phyloP scores from a whole-genome alignment of 2,797 vertebrate genomes.

The Myotis pilosus region DNA sequence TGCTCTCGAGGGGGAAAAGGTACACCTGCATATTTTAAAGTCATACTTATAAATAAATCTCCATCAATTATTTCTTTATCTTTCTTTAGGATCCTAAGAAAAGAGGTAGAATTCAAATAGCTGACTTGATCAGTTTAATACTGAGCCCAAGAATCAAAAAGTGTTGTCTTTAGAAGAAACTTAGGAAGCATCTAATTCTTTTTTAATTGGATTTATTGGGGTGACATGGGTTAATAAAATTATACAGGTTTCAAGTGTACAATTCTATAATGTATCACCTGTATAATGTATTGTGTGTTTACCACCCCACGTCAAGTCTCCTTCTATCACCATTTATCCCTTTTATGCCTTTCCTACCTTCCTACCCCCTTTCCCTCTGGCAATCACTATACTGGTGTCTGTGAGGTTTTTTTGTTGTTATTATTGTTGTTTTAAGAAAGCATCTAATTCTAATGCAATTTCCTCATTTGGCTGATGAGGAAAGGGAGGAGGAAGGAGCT shows the following conservation, averaged over 20 bases:
- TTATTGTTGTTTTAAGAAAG: not conserved
- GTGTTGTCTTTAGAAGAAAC: not conserved
- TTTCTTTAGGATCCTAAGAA: conserved; percentile 9
- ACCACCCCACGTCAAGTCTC: not conserved
- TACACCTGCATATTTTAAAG: not conserved
- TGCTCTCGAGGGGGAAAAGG: not conserved
- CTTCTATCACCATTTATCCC: not conserved
- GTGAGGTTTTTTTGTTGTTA: not conserved
- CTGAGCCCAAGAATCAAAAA: not conserved
- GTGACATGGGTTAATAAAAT: not conserved
- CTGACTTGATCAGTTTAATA: not conserved
- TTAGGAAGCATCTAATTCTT: not conserved
- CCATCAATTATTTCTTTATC: not conserved
- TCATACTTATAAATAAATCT: not conserved
- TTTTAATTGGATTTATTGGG: not conserved
- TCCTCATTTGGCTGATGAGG: not conserved
- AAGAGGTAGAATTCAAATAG: not conserved
- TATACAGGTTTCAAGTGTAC: not conserved
- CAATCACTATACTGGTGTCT: not conserved
- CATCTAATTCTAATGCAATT: not conserved
- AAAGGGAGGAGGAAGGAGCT: not conserved
- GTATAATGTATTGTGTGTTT: not conserved
- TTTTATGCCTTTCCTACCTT: not conserved
- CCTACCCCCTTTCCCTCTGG: not conserved
- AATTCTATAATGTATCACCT: not conserved